These are phyloP conservation scores for Toxotes lorentzi DNA, from an alignment of 2,797 vertebrate genomes.

Conservation along the genomic window DNA sequence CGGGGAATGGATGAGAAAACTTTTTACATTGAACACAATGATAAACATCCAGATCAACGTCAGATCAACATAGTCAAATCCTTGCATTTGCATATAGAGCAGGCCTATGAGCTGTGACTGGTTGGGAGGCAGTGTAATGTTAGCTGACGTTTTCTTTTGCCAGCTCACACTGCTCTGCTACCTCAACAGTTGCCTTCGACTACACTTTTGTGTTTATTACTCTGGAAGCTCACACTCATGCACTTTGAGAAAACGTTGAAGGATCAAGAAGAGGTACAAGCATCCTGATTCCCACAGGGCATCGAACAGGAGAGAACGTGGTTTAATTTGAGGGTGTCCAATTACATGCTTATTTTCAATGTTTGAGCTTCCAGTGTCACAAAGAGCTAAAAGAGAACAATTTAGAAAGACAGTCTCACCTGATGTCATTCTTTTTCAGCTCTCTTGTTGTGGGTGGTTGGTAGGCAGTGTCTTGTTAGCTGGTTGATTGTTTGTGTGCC, in stretches of 20 bases:
- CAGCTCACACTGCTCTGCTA: conserved; percentile 85
- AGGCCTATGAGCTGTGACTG: conserved; percentile 50
- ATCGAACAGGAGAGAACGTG: not conserved
- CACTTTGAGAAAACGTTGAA: not conserved
- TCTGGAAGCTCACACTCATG: not conserved
- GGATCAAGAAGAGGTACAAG: not conserved
- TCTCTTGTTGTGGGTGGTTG: conserved; percentile 78
- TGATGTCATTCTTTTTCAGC: not conserved
- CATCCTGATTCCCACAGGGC: not conserved
- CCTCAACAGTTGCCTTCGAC: conserved; percentile 76
- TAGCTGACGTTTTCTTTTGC: conserved; percentile 84
- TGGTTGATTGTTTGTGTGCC: conserved; percentile 84
- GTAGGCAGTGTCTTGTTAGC: conserved; percentile 95
- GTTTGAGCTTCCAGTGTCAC: not conserved
- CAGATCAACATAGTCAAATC: conserved; percentile 24
- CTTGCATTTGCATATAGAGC: conserved; percentile 23
- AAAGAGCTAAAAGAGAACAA: not conserved
- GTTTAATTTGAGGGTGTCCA: not conserved
- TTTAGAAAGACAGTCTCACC: not conserved
- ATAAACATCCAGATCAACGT: conserved; percentile 6
- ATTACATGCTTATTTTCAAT: too few species aligned
- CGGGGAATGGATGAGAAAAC: too few species aligned
- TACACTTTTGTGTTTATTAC: not conserved
- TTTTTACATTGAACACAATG: not conserved
- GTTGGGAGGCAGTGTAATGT: conserved; percentile 92